Conservation (phyloP, 1,140 invertebrate genomes). For the Zophobas morio region DNA sequence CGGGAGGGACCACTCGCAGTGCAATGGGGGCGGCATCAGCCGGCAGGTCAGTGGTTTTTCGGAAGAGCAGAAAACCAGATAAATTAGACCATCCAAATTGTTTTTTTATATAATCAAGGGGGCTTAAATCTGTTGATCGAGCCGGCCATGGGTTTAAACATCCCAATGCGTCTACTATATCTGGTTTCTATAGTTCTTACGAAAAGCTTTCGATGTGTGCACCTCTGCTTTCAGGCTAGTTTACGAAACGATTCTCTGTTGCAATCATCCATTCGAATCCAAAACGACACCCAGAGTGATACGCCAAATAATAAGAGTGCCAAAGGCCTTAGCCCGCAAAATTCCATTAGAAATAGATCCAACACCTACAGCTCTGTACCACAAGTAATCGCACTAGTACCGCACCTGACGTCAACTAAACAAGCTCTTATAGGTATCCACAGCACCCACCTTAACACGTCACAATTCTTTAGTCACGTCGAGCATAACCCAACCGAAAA, state of each 20-base stretch:
- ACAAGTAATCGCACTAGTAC: constrained; percentile 58
- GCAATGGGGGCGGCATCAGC: constrained; percentile 77
- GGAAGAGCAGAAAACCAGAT: constrained; percentile 1
- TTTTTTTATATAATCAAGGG: too few relatives aligned
- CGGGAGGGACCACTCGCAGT: constrained; percentile 78
- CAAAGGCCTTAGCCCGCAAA: constrained; percentile 79
- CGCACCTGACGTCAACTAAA: background rate
- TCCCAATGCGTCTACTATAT: too few relatives aligned
- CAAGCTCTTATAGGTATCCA: constrained; percentile 48
- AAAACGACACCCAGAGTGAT: constrained; percentile 80
- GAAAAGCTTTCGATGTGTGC: background rate
- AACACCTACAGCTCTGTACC: constrained; percentile 64
- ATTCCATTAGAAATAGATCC: constrained; percentile 73
- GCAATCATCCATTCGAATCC: constrained; percentile 73
- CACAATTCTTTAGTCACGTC: constrained; percentile 62
- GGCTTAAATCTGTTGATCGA: too few relatives aligned
- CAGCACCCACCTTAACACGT: constrained; percentile 58
- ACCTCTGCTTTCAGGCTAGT: constrained; percentile 62
- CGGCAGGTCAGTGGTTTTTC: constrained; percentile 63
- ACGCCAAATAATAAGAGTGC: constrained; percentile 72
- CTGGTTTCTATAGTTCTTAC: too few relatives aligned
- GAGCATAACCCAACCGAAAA: constrained; percentile 53
- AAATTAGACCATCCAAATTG: too few relatives aligned
- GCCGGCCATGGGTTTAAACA: too few relatives aligned
- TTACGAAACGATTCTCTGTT: constrained; percentile 72